These are phyloP conservation scores for Myripristis murdjan DNA, from an alignment of 2,797 vertebrate genomes.

Conservation along the genomic window DNA sequence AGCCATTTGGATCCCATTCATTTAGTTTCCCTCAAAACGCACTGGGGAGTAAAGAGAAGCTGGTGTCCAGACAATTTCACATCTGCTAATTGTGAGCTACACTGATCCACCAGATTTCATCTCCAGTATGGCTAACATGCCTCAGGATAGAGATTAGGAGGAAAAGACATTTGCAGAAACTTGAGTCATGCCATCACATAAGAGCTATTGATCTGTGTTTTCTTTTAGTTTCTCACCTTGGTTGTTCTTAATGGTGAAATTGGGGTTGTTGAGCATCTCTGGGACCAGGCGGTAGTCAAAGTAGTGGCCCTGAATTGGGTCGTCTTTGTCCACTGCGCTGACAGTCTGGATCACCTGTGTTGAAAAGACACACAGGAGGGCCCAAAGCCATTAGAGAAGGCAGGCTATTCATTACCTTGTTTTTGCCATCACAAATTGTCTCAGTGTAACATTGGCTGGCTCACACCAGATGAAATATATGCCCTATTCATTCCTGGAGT, in stretches of 20 bases:
- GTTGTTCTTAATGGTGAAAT: slow-evolving; percentile 99
- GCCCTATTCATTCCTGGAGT: slow-evolving; percentile 74
- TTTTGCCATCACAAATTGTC: slow-evolving; percentile 57
- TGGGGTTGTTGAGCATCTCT: slow-evolving; percentile 97
- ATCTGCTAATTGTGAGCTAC: slow-evolving; percentile 83
- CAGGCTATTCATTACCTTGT: slow-evolving; percentile 69
- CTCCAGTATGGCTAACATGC: slow-evolving; percentile 53
- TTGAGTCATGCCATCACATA: slow-evolving; percentile 43
- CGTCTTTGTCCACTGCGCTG: slow-evolving; percentile 96
- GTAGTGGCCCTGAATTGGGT: slow-evolving; percentile 95
- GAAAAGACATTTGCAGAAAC: slow-evolving; percentile 51
- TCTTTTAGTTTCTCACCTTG: slow-evolving; percentile 87
- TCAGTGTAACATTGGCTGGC: slow-evolving; percentile 59
- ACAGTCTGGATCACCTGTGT: slow-evolving; percentile 96
- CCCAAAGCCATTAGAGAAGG: slow-evolving; percentile 38
- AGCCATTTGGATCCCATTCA: slow-evolving; percentile 79
- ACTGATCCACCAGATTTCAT: slow-evolving; percentile 79
- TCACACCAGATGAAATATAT: slow-evolving; percentile 79
- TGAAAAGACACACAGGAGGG: slow-evolving; percentile 49
- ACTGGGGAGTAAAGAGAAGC: slow-evolving; percentile 80
- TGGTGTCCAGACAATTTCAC: slow-evolving; percentile 83
- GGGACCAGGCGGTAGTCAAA: slow-evolving; percentile 96
- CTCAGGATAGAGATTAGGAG: slow-evolving; percentile 55
- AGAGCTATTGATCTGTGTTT: background rate
- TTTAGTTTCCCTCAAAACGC: slow-evolving; percentile 84